These are phyloP conservation scores for Siniperca knerii DNA, from an alignment of 2,113 vertebrate species.

Conservation along the genomic window DNA sequence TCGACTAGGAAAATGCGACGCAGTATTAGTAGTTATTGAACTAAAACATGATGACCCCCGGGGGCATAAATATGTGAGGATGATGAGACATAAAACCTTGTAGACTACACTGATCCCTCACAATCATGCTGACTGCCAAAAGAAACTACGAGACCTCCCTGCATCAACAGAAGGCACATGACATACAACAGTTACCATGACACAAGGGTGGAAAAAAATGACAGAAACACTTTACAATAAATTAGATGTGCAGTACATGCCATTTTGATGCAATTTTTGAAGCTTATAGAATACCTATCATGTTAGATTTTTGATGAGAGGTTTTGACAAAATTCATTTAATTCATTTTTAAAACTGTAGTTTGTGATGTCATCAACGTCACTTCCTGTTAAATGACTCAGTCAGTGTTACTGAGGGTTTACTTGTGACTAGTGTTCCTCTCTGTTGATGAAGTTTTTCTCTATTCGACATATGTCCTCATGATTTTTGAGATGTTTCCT, in stretches of 20 bases:
- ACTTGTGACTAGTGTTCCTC: not conserved
- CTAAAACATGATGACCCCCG: conserved; percentile 40
- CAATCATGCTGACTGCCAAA: conserved; percentile 22
- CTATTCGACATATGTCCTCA: not conserved
- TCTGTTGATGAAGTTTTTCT: not conserved
- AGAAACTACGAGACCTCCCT: conserved; percentile 13
- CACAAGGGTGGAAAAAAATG: not conserved
- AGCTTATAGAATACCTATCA: not conserved
- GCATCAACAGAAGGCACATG: conserved; percentile 19
- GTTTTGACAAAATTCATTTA: not conserved
- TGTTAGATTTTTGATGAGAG: not conserved
- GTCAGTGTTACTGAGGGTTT: not conserved
- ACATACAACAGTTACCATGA: not conserved
- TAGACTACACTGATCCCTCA: conserved; percentile 59
- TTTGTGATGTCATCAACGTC: not conserved
- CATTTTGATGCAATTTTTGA: not conserved
- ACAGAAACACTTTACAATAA: not conserved
- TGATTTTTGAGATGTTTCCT: not conserved
- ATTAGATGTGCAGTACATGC: not conserved
- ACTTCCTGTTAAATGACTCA: not conserved
- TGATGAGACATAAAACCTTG: conserved; percentile 40
- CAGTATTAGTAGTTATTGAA: conserved; percentile 42
- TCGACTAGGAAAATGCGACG: conserved; percentile 37
- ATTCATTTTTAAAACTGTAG: not conserved
- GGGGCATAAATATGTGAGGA: conserved; percentile 34